Conservation (phyloP, 2,797 vertebrate species). For the Dicrostonyx torquatus region DNA sequence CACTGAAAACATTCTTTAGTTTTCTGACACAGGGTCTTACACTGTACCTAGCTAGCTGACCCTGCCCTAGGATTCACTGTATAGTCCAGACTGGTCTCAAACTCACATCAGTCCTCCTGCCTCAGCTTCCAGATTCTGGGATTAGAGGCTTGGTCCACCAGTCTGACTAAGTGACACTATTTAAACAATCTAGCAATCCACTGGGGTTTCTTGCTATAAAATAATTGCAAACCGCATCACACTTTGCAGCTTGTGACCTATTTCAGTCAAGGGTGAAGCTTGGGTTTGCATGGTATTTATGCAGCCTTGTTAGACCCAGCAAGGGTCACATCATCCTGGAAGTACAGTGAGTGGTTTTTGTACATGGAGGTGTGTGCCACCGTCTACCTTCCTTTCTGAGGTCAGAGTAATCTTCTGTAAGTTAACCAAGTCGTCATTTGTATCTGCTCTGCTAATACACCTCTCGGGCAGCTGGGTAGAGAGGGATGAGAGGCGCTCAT, state of each 20-base stretch:
- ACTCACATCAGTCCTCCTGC: not conserved
- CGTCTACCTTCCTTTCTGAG: not conserved
- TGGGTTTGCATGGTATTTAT: not conserved
- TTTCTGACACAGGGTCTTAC: not conserved
- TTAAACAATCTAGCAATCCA: slow-evolving; percentile 5
- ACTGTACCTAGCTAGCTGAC: not conserved
- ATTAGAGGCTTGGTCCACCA: not conserved
- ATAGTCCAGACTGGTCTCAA: not conserved
- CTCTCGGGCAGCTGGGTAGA: not conserved
- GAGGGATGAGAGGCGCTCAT: not conserved
- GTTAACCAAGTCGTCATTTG: slow-evolving; percentile 63
- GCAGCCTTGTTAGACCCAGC: not conserved
- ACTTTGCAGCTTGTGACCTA: not conserved
- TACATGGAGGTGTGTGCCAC: not conserved
- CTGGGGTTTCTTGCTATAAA: slow-evolving; percentile 4
- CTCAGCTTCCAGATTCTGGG: not conserved
- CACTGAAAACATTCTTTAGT: not conserved
- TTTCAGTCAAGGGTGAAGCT: slow-evolving; percentile 5
- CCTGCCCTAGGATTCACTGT: not conserved
- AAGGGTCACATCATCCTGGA: not conserved
- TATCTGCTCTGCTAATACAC: slow-evolving; percentile 47
- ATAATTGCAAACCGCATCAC: not conserved
- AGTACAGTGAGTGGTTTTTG: slow-evolving; percentile 5
- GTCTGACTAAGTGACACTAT: not conserved
- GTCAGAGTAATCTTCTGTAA: slow-evolving; percentile 75